phyloP scores from a whole-genome alignment of 2,888 invertebrate genomes.

The Drosophila merina region DNA sequence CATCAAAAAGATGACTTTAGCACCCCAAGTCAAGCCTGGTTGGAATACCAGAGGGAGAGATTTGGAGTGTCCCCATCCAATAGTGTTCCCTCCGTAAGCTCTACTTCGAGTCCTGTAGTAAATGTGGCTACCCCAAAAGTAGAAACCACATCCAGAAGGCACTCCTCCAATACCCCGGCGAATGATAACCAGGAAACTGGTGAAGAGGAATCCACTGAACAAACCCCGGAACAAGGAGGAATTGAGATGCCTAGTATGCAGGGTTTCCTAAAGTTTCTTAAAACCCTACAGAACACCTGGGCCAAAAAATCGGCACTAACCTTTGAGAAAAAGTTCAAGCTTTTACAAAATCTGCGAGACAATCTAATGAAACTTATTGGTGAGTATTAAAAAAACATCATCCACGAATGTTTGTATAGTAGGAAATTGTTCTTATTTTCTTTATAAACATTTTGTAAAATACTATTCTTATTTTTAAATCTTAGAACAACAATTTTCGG shows the following conservation, averaged over 20 bases:
- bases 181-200: constrained; percentile 17
- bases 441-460: neutral
- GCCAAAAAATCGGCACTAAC: constrained; percentile 74
- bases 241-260: constrained; percentile 75
- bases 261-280: constrained; percentile 81
- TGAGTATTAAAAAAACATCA: constrained; percentile 69
- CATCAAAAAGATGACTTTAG: constrained; percentile 45
- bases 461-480: constrained; percentile 5
- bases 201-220: constrained; percentile 31
- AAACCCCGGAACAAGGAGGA: constrained; percentile 24
- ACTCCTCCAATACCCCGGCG: constrained; percentile 39
- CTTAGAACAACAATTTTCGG: constrained; percentile 85
- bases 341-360: constrained; percentile 82
- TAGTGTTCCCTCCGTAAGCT: constrained; percentile 56
- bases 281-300: constrained; percentile 77
- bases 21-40: constrained; percentile 81
- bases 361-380: constrained; percentile 88
- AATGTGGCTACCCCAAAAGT: constrained; percentile 45
- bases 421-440: too few species aligned
- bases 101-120: constrained; percentile 16
- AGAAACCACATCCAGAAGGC: constrained; percentile 66
- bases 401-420: too few species aligned
- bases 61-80: constrained; percentile 60
- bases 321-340: constrained; percentile 81
- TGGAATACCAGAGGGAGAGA: constrained; percentile 81